phyloP scores from a whole-genome alignment of 2,888 invertebrate genomes.

The Trissolcus japonicus region DNA sequence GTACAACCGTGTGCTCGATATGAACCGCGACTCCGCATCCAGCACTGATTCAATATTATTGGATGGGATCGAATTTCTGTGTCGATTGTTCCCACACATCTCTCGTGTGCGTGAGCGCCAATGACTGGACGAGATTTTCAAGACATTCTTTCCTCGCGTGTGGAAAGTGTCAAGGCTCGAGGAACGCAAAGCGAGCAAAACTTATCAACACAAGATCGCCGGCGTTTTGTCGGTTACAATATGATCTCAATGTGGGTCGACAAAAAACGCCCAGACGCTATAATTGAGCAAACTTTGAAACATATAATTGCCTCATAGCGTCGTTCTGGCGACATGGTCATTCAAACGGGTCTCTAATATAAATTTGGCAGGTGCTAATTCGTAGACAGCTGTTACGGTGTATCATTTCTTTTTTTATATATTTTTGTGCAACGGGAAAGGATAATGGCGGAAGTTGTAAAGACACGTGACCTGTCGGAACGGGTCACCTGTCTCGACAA shows the following conservation, averaged over 20 bases:
- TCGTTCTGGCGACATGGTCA: neutral
- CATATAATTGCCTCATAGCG: constrained; percentile 49
- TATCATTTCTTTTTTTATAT: neutral
- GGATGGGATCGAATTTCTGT: constrained; percentile 18
- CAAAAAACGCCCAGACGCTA: constrained; percentile 38
- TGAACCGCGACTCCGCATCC: constrained; percentile 29
- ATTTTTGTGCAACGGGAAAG: neutral
- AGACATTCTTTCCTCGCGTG: neutral
- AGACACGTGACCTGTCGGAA: too few relatives aligned
- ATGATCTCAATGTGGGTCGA: constrained; percentile 7
- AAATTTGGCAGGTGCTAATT: neutral
- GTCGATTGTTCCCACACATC: too few relatives aligned
- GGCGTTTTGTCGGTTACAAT: neutral
- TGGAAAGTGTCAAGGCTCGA: too few relatives aligned
- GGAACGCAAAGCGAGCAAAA: too few relatives aligned
- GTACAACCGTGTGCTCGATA: neutral
- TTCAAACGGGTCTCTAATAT: constrained; percentile 3
- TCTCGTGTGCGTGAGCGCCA: too few relatives aligned
- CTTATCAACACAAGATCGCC: neutral
- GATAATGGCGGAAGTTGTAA: neutral
- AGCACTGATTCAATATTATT: constrained; percentile 44
- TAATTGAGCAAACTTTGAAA: constrained; percentile 45
- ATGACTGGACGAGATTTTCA: too few relatives aligned
- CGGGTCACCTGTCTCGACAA: too few relatives aligned
- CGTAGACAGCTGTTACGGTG: neutral